Conservation (phyloP, 2,113 vertebrate genomes). For the Erythrocercus mccallii region DNA sequence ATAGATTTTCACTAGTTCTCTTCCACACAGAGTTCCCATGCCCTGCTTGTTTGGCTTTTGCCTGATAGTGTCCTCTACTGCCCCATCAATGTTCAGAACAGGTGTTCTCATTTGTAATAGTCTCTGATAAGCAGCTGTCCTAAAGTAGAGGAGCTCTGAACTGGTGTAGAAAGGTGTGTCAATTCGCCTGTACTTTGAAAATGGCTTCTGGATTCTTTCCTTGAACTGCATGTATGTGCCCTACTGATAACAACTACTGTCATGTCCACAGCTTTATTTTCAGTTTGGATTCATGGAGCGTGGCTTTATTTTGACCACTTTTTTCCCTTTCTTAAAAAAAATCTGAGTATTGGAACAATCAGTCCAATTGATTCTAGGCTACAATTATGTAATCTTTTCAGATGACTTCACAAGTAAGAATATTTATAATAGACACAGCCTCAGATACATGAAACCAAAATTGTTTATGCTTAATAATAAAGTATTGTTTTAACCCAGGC, state of each 20-base stretch:
- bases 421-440: not conserved
- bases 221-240: not conserved
- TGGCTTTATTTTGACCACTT: not conserved
- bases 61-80: not conserved
- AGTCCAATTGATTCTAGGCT: not conserved
- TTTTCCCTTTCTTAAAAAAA: not conserved
- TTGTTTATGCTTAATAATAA: not conserved
- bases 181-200: not conserved
- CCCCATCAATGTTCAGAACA: not conserved
- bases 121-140: not conserved
- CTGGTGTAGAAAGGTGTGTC: not conserved
- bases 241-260: not conserved
- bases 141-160: not conserved
- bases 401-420: not conserved
- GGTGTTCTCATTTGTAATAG: not conserved
- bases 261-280: not conserved
- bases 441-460: not conserved
- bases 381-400: not conserved
- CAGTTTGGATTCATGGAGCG: not conserved
- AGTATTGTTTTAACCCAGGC: not conserved
- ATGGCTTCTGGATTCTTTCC: not conserved
- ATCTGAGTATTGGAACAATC: not conserved
- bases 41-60: not conserved
- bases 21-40: not conserved
- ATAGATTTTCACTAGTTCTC: not conserved